Conservation (phyloP, 2,113 vertebrate species). For the Cettia cetti region DNA sequence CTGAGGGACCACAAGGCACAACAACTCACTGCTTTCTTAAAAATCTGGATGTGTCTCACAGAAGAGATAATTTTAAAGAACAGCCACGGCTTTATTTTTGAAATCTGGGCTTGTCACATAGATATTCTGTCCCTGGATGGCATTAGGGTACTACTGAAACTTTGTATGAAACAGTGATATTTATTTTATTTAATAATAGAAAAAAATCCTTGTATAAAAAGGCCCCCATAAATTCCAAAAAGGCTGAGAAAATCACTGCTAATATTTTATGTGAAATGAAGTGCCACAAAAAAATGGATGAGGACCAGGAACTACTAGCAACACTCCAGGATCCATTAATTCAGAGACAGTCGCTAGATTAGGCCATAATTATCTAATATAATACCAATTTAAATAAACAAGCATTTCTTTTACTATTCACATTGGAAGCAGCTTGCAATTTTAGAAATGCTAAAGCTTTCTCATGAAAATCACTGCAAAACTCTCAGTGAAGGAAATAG, state of each 20-base stretch:
- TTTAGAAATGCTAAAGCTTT: not conserved
- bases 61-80: not conserved
- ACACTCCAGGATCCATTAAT: not conserved
- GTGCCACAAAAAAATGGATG: not conserved
- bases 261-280: not conserved
- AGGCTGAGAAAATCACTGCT: not conserved
- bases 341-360: not conserved
- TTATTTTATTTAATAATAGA: not conserved
- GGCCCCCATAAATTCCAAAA: not conserved
- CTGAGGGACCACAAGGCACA: not conserved
- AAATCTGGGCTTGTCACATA: not conserved
- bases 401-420: constrained; percentile 4
- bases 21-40: too few relatives aligned
- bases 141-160: not conserved
- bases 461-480: not conserved
- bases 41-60: not conserved
- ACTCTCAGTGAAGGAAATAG: constrained; percentile 25
- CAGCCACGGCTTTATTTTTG: not conserved
- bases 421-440: not conserved
- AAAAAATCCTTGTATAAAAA: not conserved
- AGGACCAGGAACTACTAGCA: not conserved
- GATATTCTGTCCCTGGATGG: not conserved
- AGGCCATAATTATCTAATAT: not conserved
- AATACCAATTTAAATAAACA: constrained; percentile 14
- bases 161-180: not conserved